Evolutionary conservation across 2,888 invertebrate species (phyloP).

Genomic region (Norana najaformis): DNA sequence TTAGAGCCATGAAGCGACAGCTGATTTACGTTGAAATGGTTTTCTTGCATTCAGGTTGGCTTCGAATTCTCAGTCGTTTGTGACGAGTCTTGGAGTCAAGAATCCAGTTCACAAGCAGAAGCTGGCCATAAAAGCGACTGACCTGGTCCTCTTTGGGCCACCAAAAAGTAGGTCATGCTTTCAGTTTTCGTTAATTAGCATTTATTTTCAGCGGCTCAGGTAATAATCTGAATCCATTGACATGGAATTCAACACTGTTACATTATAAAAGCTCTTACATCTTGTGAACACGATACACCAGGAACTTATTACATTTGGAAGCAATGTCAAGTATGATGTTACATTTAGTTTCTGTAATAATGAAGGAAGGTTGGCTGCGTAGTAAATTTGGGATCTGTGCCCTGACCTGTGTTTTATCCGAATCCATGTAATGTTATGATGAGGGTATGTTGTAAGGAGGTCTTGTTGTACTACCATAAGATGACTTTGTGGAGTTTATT

Average conservation of each 20-base stretch:
- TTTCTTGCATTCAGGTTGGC: slow-evolving; percentile 74
- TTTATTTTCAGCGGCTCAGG: background rate
- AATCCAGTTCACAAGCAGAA: slow-evolving; percentile 98
- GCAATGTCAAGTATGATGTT: no score
- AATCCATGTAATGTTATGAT: no score
- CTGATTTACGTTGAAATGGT: background rate
- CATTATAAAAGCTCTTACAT: no score
- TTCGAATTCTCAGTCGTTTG: slow-evolving; percentile 79
- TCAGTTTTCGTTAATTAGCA: background rate
- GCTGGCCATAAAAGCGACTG: slow-evolving; percentile 91
- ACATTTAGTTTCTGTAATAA: no score
- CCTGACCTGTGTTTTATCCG: no score
- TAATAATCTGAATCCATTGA: background rate
- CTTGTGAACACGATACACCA: no score
- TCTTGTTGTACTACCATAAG: no score
- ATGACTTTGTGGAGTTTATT: no score
- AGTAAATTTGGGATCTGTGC: no score
- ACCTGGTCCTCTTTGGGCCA: slow-evolving; percentile 95
- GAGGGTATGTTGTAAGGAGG: no score
- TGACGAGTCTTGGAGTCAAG: slow-evolving; percentile 87
- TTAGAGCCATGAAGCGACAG: background rate
- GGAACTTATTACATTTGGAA: no score
- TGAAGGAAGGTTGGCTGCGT: no score
- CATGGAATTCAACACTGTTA: background rate
- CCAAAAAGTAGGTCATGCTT: slow-evolving; percentile 82